Conservation (phyloP, 2,888 invertebrate genomes). For the Yponomeuta malinellus region DNA sequence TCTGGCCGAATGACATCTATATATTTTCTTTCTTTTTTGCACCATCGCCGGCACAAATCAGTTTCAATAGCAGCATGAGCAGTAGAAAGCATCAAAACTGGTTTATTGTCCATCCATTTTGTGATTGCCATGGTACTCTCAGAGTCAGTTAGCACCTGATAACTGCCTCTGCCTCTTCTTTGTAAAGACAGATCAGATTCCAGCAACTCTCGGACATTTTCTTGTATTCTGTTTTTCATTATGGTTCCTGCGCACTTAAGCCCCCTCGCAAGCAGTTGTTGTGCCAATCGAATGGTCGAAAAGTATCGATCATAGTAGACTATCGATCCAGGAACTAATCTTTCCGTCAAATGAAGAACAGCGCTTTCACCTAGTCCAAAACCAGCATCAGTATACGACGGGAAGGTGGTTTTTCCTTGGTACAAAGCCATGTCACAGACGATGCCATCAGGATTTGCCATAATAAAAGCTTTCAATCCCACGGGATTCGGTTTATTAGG, state of each 20-base stretch:
- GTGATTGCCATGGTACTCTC: background rate
- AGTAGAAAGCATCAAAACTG: background rate
- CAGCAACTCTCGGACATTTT: background rate
- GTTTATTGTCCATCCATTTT: slow-evolving; percentile 6
- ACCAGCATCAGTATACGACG: background rate
- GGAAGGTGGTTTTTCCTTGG: slow-evolving; percentile 11
- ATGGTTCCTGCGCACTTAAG: slow-evolving; percentile 10
- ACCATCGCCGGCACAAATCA: background rate
- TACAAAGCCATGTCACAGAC: background rate
- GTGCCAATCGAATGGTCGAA: slow-evolving; percentile 5
- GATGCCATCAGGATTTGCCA: no score
- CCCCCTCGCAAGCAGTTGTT: slow-evolving; percentile 2
- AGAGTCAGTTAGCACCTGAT: background rate
- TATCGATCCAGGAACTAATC: slow-evolving; percentile 12
- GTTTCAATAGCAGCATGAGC: background rate
- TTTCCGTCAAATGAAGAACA: slow-evolving; percentile 4
- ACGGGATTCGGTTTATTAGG: no score
- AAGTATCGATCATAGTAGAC: slow-evolving; percentile 13
- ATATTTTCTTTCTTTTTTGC: background rate
- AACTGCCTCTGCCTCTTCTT: background rate
- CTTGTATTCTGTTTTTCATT: slow-evolving; percentile 9
- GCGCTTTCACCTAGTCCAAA: slow-evolving; percentile 13
- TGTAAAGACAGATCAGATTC: background rate
- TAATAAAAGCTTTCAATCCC: no score
- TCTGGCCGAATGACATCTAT: background rate